phyloP scores from a whole-genome alignment of 1,140 invertebrate genomes.

The Anagrus nilaparvatae region DNA sequence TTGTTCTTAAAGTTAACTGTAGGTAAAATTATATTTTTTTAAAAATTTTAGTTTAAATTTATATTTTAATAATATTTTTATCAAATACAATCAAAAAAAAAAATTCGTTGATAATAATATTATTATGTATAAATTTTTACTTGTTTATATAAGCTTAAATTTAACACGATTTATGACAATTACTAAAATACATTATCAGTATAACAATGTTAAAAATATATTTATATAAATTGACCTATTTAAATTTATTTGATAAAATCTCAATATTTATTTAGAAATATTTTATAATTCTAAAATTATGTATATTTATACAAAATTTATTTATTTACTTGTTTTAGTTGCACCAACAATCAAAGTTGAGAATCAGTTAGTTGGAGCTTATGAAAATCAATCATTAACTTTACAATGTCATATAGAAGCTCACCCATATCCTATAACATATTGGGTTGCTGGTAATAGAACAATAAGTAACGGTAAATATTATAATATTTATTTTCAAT shows the following conservation, averaged over 20 bases:
- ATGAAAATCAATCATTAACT: constrained; percentile 42
- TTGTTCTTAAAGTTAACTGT: constrained; percentile 68
- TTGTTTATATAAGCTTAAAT: neutral
- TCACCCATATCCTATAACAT: constrained; percentile 46
- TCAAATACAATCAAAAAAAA: no score
- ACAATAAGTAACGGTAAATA: constrained; percentile 34
- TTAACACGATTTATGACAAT: no score
- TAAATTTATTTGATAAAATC: no score
- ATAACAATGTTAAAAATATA: no score
- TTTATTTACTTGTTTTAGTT: no score
- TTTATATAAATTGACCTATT: no score
- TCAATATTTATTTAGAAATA: no score
- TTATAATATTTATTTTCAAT: neutral
- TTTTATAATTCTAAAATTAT: no score
- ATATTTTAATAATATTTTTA: no score
- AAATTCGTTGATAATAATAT: no score
- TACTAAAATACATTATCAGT: no score
- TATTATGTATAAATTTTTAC: neutral
- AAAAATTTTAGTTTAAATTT: neutral
- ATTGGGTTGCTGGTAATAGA: constrained; percentile 44
- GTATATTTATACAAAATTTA: no score
- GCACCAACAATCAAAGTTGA: constrained; percentile 46
- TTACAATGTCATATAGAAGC: constrained; percentile 53
- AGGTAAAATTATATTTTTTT: constrained; percentile 43
- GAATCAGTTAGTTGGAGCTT: constrained; percentile 48